Base-by-base conservation (phyloP, 2,113 vertebrate species). In the Limanda limanda region DNA sequence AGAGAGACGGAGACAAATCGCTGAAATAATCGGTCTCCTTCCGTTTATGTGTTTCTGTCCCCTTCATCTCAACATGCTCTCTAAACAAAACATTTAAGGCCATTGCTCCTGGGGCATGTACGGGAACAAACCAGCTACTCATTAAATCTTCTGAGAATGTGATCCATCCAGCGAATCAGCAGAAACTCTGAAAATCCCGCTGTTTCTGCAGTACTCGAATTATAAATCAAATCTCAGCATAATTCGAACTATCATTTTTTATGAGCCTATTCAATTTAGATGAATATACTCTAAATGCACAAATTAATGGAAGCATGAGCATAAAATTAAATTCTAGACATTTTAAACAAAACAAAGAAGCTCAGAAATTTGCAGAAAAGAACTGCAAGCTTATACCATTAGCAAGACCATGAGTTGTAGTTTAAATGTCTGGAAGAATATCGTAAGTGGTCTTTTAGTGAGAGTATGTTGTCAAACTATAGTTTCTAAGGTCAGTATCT, bases 11-110 rank as follows among this genome's bases (percentile, higher is more conserved):
- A 66, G 71, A 70, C 52, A 76, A 78, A 73, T 58, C 14, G 57
- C 12, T 25, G 47, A 80, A 81, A 82, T 77, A 78, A 77, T 84
- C 76, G 61, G 81, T 68, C 63, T 74, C 68, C 47, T 65, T 86
- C 71, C 67, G 55, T 77, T 84, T 55, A 61, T 70, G 37, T 20
- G 35, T 82, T 84, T 78, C 62, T 54, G 45, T 78, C 72, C 42
- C 40, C 60, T 78, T 68, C 40, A 24, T 61, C 74, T 86, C 24
- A 64, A 66, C 67, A 60, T 62, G 57, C 57, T 71, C 25, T 58
- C 17, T 55, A 78, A 76, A 82, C 31, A 68, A 47, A 78, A 71
- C 54, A 52, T 73, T 64, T 61, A 14, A 51, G 58, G 66, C 21
- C 6, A 0, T 66, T 64, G 59, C 81, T 52, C n/a, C 20, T 1